Base-by-base conservation (phyloP, 2,797 vertebrate species). In the Tokudaia muenninki region DNA sequence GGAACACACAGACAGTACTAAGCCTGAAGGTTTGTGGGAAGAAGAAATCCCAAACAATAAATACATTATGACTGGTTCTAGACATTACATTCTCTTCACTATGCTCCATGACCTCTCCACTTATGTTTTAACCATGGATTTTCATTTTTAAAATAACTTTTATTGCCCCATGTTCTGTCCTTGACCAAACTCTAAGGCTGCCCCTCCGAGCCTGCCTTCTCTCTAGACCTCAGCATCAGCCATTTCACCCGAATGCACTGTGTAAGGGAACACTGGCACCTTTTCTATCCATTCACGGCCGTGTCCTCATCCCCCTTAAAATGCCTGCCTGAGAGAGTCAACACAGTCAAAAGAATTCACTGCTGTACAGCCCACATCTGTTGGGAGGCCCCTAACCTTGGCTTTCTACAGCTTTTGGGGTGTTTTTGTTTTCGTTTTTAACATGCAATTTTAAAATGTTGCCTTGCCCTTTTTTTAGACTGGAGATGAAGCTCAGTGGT, bases 11-110 rank as follows among this genome's bases (percentile, higher is more conserved):
- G 26, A 78, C 1, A 72, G 14, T 2, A 50, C 3, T 21, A 17
- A 77, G 31, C 61, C 80, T 77, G 41, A 4, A 75, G 34, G 10
- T 59, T 29, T 63, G 6, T 17, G 50, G 83, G 50, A 55, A 96
- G 75, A 50, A 79, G 57, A 59, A 67, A 95, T n/a, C 80, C 57
- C 50, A 92, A 94, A 47, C 47, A 94, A 81, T 37, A 87, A 50
- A 93, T 70, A 47, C 1, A 72, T 12, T 4, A 1, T 82, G 37
- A 2, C 21, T 29, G 50, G 13, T 19, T 72, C 22, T 74, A 50
- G 72, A 50, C 34, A 44, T 90, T 55, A 67, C 82, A 95, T 41
- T 74, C 37, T 57, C 61, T 57, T 6, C 70, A 34, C 4, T 88
- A 44, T 87, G 34, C 74, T 65, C 65, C 3, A 72, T 59, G 55